A percentile compares a stretch with the other conserved stretches of the same genome.
Evolutionary conservation across 2,888 invertebrate genomes (phyloP).

Genomic region (Tenthredo distinguenda): DNA sequence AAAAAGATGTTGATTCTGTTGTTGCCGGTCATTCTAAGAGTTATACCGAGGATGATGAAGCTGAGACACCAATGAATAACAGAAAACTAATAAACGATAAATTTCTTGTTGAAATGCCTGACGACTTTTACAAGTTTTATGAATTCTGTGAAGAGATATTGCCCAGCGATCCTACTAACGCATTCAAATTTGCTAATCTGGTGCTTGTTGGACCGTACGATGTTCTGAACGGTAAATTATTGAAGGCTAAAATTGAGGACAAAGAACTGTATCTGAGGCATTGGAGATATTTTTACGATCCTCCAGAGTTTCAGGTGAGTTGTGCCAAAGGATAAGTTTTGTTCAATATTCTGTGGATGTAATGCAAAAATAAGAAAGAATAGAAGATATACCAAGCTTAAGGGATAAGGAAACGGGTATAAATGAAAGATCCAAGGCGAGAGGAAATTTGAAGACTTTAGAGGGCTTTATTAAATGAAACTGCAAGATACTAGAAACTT

Average conservation of each 20-base stretch:
- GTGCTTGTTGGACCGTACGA: constrained; percentile 94
- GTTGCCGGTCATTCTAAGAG: neutral
- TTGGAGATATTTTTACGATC: constrained; percentile 96
- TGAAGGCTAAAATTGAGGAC: constrained; percentile 78
- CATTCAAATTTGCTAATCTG: constrained; percentile 85
- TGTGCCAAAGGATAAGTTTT: neutral
- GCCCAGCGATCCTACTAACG: constrained; percentile 81
- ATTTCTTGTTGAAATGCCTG: constrained; percentile 92
- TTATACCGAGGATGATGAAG: neutral
- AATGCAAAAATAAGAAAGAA: neutral
- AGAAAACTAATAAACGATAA: constrained; percentile 84
- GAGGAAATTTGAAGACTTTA: neutral
- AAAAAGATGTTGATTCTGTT: neutral
- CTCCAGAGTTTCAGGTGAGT: constrained; percentile 93
- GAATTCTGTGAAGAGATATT: constrained; percentile 84
- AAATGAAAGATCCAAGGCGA: neutral
- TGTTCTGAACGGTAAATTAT: constrained; percentile 84
- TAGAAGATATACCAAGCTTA: neutral
- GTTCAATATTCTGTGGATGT: neutral
- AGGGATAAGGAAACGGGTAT: neutral
- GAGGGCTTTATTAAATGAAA: neutral
- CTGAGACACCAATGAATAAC: constrained; percentile 74
- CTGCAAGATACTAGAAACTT: constrained; percentile 9
- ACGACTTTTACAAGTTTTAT: constrained; percentile 94
- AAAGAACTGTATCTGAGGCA: constrained; percentile 87